Base-by-base conservation (phyloP, 2,888 invertebrate species). In the Eupithecia subumbrata region DNA sequence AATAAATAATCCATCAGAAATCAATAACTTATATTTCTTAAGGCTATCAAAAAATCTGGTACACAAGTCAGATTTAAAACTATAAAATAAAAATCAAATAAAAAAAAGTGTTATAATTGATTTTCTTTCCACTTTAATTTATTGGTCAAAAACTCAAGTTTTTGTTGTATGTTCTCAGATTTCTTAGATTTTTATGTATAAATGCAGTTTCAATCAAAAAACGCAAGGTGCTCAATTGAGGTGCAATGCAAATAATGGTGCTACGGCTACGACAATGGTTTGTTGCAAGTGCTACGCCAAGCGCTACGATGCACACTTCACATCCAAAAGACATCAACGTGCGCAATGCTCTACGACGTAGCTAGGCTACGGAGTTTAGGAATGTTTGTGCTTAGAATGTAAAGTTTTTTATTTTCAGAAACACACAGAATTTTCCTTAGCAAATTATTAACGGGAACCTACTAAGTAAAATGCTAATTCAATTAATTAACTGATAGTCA, bases 291-390 rank as follows among this genome's bases (percentile, higher is more conserved):
- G 48, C 48, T 48, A 48, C 48, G 48, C n/a, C 22, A 64, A 22
- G 52, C 52, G 52, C 52, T 56, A 56, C 52, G 52, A 34, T 34
- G 34, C 34, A 34, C 4, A 5, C 2, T 30, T 64, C 64, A 34
- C 18, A 64, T 64, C 18, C 34, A 34, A 64, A 64, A 64, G 18
- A 64, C 18, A 64, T 64, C 8, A 64, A 64, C 64, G 64, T 14
- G 60, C 34, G 30, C 34, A 30, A 34, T 64, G 64, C 63, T 64
- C 64, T 64, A 64, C 64, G 64, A 18, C 64, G 64, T 64, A 64
- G 64, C 34, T 64, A 30, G 18, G 63, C 63, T 63, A 30, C 16
- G 7, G 8, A 64, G 18, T 16, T 12, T 30, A 63, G 30, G 11
- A 56, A 12, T 60, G 22, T 60, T 12, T 22, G 14, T 60, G 12